phyloP scores from a whole-genome alignment of 1,140 invertebrate genomes.

The Lepidurus apus region DNA sequence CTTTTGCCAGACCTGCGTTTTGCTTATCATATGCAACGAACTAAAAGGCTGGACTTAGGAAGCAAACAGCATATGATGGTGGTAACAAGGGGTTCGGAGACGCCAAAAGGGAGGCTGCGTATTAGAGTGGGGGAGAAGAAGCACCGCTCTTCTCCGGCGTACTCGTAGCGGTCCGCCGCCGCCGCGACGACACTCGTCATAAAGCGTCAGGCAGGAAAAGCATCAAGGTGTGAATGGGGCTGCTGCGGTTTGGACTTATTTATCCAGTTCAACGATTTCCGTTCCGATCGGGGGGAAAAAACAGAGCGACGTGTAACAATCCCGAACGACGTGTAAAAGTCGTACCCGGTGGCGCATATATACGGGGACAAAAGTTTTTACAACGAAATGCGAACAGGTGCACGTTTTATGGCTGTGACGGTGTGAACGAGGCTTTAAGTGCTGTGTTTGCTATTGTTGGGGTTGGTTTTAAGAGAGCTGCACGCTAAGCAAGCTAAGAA shows the following conservation, averaged over 20 bases:
- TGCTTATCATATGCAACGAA: conserved; percentile 9
- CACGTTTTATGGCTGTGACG: background rate
- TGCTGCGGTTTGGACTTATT: background rate
- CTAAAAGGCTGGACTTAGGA: background rate
- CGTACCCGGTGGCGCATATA: no score
- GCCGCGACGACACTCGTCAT: conserved; percentile 10
- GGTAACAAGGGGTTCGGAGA: background rate
- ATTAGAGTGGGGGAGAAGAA: background rate
- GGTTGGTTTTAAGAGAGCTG: background rate
- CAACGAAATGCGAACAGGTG: conserved; percentile 5
- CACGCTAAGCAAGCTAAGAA: no score
- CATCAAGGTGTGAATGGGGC: background rate
- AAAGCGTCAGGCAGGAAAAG: conserved; percentile 21
- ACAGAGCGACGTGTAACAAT: background rate
- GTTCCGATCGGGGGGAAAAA: no score
- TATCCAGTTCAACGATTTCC: background rate
- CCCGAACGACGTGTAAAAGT: background rate
- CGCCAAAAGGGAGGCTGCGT: conserved; percentile 1
- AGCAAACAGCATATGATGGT: background rate
- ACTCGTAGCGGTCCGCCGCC: background rate
- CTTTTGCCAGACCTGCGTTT: conserved; percentile 13
- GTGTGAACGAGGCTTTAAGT: background rate
- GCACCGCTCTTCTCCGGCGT: background rate
- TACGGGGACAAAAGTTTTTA: no score
- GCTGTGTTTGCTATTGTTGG: background rate